Conservation (phyloP, 2,113 vertebrate species). For the Phylloscopus trochiloides region DNA sequence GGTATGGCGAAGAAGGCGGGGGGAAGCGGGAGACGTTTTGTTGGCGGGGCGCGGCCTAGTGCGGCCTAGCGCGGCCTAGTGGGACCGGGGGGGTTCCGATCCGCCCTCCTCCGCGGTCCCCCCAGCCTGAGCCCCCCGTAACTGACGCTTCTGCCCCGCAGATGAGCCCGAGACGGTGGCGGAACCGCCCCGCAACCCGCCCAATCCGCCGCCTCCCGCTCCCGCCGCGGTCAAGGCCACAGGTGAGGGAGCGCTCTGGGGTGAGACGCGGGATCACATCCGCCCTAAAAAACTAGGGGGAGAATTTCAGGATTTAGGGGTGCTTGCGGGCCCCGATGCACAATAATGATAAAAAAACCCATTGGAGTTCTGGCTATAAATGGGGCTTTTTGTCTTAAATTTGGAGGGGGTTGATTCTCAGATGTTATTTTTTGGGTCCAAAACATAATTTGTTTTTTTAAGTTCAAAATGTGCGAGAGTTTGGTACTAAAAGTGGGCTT, state of each 20-base stretch:
- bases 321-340: not conserved
- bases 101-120: no score
- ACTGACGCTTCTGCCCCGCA: not conserved
- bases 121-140: not conserved
- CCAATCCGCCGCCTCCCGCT: conserved; percentile 72
- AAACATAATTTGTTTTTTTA: not conserved
- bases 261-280: not conserved
- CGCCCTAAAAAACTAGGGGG: accelerated
- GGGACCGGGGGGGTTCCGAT: not conserved
- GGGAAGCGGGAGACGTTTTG: not conserved
- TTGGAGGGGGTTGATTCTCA: accelerated
- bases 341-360: not conserved
- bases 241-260: conserved; percentile 65
- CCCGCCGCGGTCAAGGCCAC: conserved; percentile 85
- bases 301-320: not conserved
- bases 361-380: not conserved
- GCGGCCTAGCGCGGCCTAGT: not conserved
- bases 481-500: not conserved
- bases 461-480: accelerated
- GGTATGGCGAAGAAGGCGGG: conserved; percentile 62
- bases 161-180: conserved; percentile 83
- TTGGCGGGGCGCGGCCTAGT: not conserved
- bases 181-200: conserved; percentile 67
- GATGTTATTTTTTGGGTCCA: not conserved
- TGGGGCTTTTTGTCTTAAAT: not conserved